A percentile compares a stretch with the other conserved stretches of the same genome.
phyloP scores from a whole-genome alignment of 2,797 vertebrate species.

The Oreochromis grahami region DNA sequence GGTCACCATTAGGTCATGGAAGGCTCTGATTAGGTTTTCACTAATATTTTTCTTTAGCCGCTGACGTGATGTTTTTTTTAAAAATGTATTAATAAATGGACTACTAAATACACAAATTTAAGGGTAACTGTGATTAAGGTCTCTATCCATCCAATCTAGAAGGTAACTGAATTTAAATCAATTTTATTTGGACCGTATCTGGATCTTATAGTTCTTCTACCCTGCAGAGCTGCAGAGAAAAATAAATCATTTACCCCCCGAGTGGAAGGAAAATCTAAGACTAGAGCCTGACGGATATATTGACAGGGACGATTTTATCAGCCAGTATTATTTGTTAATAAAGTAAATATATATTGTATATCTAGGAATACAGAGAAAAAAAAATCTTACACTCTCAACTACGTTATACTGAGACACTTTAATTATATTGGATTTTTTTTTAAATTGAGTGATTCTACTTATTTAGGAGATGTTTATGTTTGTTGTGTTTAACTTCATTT shows the following conservation, averaged over 20 bases:
- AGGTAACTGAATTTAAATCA: not conserved
- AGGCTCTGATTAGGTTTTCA: not conserved
- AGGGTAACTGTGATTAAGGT: not conserved
- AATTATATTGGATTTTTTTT: not conserved
- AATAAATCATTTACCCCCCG: not conserved
- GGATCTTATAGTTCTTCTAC: not conserved
- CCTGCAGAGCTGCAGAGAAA: not conserved
- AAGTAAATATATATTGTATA: not conserved
- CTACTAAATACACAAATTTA: not conserved
- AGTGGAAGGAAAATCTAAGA: not conserved
- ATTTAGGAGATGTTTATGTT: not conserved
- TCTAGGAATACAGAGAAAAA: not conserved
- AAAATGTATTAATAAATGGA: too few species aligned
- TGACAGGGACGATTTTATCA: too few species aligned
- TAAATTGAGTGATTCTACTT: not conserved
- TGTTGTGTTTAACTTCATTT: not conserved
- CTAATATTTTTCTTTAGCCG: not conserved
- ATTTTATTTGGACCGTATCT: not conserved
- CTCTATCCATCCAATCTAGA: not conserved
- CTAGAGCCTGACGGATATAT: not conserved
- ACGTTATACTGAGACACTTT: not conserved
- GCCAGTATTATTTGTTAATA: not conserved
- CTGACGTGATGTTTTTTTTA: not conserved
- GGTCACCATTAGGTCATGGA: not conserved
- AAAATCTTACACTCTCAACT: not conserved